Percentiles rank a stretch among this genome's conserved stretches.
These are phyloP conservation scores for Cardiocondyla obscurior DNA, from an alignment of 1,140 invertebrate genomes.

Conservation along the genomic window DNA sequence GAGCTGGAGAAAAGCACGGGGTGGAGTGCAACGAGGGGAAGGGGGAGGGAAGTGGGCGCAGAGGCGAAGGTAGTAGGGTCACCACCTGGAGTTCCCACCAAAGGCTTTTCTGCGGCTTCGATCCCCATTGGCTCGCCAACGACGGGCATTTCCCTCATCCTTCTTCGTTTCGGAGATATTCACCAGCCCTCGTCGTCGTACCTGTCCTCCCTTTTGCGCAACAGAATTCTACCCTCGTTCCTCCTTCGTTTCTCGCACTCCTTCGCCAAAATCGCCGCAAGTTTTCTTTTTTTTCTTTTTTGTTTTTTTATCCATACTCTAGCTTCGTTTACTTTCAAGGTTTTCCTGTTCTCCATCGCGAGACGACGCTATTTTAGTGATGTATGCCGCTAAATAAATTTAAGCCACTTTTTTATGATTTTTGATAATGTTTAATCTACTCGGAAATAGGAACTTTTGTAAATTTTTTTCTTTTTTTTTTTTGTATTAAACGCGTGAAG, in stretches of 20 bases:
- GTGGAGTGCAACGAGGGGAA: background rate
- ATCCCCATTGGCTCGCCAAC: constrained; percentile 60
- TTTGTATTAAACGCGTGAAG: background rate
- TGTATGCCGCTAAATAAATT: background rate
- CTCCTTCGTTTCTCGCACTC: background rate
- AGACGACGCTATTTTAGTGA: constrained; percentile 35
- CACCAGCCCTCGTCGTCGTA: constrained; percentile 28
- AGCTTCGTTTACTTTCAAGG: constrained; percentile 17
- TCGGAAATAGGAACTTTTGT: background rate
- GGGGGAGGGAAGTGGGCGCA: constrained; percentile 5
- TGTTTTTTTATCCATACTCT: constrained; percentile 40
- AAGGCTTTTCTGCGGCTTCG: constrained; percentile 59
- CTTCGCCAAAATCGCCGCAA: background rate
- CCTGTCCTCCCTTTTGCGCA: constrained; percentile 39
- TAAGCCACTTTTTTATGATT: background rate
- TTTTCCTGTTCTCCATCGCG: background rate
- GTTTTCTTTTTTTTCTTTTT: too few relatives aligned
- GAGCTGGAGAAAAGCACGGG: background rate
- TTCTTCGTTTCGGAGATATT: constrained; percentile 20
- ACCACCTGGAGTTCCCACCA: constrained; percentile 10
- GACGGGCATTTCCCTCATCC: constrained; percentile 45
- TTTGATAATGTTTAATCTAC: background rate
- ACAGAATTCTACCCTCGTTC: background rate
- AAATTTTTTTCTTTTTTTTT: too few relatives aligned
- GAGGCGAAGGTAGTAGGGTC: constrained; percentile 25